These are phyloP conservation scores for Caenorhabditis sulstoni DNA, from an alignment of 2,888 invertebrate genomes.

Conservation along the genomic window DNA sequence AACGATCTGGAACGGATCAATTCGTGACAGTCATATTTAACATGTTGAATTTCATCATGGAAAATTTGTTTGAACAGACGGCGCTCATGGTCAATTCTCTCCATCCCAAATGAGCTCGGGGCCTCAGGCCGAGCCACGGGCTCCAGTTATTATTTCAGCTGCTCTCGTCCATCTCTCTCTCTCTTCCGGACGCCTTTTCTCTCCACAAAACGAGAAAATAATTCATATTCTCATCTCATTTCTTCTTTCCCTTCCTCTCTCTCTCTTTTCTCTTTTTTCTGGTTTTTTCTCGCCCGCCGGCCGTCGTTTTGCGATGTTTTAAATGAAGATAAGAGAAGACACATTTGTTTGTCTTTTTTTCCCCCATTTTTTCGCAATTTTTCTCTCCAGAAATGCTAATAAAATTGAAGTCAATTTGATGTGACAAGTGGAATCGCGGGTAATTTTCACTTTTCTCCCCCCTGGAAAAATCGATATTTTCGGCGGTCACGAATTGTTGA, in stretches of 20 bases:
- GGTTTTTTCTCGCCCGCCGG: neutral
- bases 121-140: neutral
- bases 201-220: neutral
- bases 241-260: neutral
- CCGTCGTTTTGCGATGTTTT: no score
- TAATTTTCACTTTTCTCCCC: no score
- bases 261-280: neutral
- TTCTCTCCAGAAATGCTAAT: no score
- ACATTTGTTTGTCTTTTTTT: no score
- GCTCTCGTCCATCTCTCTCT: conserved; percentile 8
- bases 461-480: neutral
- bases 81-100: no score
- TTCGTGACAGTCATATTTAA: no score
- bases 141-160: conserved; percentile 37
- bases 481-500: conserved; percentile 14
- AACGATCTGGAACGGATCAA: no score
- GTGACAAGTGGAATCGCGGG: neutral
- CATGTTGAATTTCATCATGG: no score
- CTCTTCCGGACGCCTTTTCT: neutral
- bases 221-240: conserved; percentile 13
- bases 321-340: no score
- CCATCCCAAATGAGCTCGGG: no score
- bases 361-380: no score
- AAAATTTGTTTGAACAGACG: no score
- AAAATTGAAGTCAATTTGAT: neutral